Evolutionary conservation across 2,113 vertebrate species (phyloP).

Genomic region (Nyctereutes procyonoides): DNA sequence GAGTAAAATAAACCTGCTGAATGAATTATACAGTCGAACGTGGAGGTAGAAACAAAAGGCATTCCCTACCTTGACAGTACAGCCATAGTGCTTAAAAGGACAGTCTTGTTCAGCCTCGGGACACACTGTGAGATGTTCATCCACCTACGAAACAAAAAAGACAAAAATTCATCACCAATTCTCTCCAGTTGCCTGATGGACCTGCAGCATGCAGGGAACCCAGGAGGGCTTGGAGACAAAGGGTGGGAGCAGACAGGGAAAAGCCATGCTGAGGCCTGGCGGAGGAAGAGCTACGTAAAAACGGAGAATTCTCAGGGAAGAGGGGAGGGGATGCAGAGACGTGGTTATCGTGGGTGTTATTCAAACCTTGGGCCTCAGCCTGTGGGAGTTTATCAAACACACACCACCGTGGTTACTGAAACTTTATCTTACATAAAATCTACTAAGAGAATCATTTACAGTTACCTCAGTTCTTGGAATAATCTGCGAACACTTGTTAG

Average conservation of each 20-base stretch:
- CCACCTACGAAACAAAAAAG: constrained; percentile 82
- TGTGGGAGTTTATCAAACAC: background rate
- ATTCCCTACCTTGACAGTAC: constrained; percentile 87
- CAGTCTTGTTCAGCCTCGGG: constrained; percentile 91
- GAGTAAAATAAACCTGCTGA: background rate
- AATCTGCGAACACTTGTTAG: constrained; percentile 88
- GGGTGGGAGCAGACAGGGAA: background rate
- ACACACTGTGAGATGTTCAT: constrained; percentile 87
- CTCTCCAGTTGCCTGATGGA: background rate
- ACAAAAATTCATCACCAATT: constrained; percentile 59
- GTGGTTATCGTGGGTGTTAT: background rate
- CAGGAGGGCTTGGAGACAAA: background rate
- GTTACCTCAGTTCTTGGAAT: constrained; percentile 89
- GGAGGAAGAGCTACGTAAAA: background rate
- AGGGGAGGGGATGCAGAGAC: background rate
- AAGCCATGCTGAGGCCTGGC: background rate
- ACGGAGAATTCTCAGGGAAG: background rate
- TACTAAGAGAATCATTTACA: background rate
- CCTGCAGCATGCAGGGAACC: background rate
- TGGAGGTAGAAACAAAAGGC: background rate
- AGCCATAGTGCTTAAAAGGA: constrained; percentile 90
- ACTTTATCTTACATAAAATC: background rate
- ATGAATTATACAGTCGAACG: background rate
- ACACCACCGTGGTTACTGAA: background rate
- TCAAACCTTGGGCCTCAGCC: background rate